Conservation (phyloP, 2,113 vertebrate genomes). For the Tetrax tetrax region DNA sequence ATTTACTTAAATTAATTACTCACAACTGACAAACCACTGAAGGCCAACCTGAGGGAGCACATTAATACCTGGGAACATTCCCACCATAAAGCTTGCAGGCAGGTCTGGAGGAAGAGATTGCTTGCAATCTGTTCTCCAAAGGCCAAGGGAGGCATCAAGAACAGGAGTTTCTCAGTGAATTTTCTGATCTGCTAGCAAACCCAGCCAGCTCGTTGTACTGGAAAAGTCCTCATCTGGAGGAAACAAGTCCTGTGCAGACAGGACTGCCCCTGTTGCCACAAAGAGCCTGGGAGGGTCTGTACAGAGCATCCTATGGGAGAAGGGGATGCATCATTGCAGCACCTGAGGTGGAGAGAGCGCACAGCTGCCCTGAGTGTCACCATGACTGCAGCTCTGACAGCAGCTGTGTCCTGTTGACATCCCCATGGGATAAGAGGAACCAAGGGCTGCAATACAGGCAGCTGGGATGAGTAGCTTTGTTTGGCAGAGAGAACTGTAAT, state of each 20-base stretch:
- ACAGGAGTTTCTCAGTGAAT: background rate
- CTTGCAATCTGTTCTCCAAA: background rate
- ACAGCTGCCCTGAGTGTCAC: background rate
- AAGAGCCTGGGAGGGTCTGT: fast-evolving
- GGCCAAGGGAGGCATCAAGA: background rate
- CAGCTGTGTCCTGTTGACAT: background rate
- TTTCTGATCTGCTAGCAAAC: background rate
- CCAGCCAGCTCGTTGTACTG: background rate
- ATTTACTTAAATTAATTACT: background rate
- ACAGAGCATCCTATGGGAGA: background rate
- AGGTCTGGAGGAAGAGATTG: background rate
- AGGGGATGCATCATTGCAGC: background rate
- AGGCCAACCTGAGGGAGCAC: background rate
- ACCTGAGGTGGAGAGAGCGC: background rate
- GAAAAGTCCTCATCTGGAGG: background rate
- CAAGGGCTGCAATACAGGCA: fast-evolving
- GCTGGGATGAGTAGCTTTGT: background rate
- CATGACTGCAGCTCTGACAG: background rate
- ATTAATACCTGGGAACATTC: background rate
- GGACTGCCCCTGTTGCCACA: too few relatives aligned
- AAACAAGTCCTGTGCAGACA: background rate
- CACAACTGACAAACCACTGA: background rate
- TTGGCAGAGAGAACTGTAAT: background rate
- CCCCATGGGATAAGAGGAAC: background rate
- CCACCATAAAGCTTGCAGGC: too few relatives aligned